phyloP scores from a whole-genome alignment of 2,113 vertebrate genomes.

The Piprites chloris region DNA sequence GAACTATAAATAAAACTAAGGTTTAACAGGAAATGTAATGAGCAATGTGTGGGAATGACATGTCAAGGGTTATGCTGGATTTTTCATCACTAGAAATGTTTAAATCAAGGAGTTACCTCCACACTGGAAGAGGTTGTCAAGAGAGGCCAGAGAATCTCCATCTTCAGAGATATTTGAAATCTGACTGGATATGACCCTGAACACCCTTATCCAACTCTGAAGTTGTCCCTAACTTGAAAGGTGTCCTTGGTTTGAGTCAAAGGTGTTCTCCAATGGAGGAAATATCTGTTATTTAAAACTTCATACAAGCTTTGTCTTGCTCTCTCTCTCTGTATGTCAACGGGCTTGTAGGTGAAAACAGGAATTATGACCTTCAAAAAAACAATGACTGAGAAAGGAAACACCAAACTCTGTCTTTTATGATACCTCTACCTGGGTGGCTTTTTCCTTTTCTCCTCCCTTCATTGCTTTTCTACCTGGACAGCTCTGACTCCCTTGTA shows the following conservation, averaged over 20 bases:
- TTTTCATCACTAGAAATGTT: conserved; percentile 25
- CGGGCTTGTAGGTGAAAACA: background rate
- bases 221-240: background rate
- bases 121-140: background rate
- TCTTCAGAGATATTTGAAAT: background rate
- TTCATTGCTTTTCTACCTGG: background rate
- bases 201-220: background rate
- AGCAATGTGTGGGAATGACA: background rate
- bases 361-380: background rate
- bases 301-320: background rate
- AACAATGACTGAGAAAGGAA: background rate
- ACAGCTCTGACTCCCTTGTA: background rate
- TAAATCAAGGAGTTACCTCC: conserved; percentile 13
- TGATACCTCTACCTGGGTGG: background rate
- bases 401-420: background rate
- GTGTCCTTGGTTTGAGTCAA: conserved; percentile 1
- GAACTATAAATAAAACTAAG: conserved; percentile 1
- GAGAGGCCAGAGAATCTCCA: background rate
- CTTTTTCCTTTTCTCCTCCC: background rate
- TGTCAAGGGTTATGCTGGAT: conserved; percentile 9
- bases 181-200: background rate
- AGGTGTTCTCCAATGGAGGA: background rate
- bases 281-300: background rate
- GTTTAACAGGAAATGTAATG: background rate
- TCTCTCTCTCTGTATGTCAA: background rate